Evolutionary conservation across 1,140 invertebrate genomes (phyloP).

Genomic region (Neuroterus valhalla): DNA sequence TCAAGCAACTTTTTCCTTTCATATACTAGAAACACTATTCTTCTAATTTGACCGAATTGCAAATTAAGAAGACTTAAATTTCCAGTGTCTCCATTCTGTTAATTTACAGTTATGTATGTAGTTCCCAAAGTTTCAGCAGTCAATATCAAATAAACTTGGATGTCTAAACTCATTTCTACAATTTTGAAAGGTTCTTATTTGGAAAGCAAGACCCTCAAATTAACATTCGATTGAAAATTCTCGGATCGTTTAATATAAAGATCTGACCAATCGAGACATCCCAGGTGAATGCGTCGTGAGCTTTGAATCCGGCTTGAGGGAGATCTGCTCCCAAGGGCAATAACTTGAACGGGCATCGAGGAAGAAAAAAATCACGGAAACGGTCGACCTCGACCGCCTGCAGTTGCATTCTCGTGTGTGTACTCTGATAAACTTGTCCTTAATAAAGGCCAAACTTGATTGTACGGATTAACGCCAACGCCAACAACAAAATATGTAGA

Average conservation of each 20-base stretch:
- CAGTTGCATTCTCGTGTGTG: slow-evolving; percentile 18
- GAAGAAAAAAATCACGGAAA: slow-evolving; percentile 22
- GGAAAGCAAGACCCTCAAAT: not conserved
- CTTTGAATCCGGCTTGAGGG: slow-evolving; percentile 28
- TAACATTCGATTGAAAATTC: not conserved
- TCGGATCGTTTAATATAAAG: not conserved
- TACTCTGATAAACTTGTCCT: slow-evolving; percentile 39
- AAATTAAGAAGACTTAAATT: no score
- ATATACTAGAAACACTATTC: no score
- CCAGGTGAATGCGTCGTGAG: slow-evolving; percentile 19
- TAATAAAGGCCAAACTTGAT: slow-evolving; percentile 26
- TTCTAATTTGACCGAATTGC: no score
- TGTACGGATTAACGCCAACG: not conserved
- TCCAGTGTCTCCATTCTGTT: no score
- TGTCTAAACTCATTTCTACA: no score
- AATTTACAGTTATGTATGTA: no score
- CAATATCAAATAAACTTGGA: no score
- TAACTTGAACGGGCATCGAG: slow-evolving; percentile 9
- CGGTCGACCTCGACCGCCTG: slow-evolving; percentile 31
- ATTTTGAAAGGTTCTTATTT: no score
- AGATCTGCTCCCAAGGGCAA: slow-evolving; percentile 25
- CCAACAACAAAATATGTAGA: slow-evolving; percentile 34
- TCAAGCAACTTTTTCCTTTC: no score
- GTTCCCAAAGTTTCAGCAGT: no score
- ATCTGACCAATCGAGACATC: slow-evolving; percentile 16